Evolutionary conservation across 64 coral and sea anemone species (phyloP), one percentile per base, ranked within the genome.

Genomic region (Actinia equina): DNA sequence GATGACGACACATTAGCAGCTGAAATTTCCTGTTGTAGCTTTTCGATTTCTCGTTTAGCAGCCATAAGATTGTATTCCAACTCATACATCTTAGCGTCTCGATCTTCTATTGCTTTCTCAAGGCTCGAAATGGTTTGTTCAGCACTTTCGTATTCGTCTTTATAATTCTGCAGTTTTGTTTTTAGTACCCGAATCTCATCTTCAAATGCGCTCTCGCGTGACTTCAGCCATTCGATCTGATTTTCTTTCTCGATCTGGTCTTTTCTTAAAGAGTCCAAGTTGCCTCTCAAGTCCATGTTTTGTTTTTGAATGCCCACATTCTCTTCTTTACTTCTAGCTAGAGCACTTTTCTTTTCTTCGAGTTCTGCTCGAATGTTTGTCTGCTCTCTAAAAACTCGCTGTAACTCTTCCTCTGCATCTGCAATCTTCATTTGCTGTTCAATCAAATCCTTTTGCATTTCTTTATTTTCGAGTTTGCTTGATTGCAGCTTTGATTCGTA

Each of bases 401-500:
- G 97, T 1, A 99, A 27, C 18, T 93, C 93, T 23, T 93, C 93
- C 54, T 99, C 90, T 43, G 92, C 81, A 51, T 95, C 91, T 20
- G 88, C 87, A 82, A 95, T 94, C 77, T 99, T 99, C 69, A 86
- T 89, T 83, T 95, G 93, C 51, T 90, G 83, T 41, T 82, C 85
- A 17, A 99, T 93, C 52, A 99, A 80, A 83, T 99, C 97, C 22
- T 90, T 92, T 51, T 99, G 90, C 97, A 99, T 91, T 86, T 99
- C 97, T 65, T 95, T 88, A 49, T 99, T 99, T 84, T 99, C 97
- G 49, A 95, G 90, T 44, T 88, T 85, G 78, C 87, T 69, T 54
- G 97, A 93, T 65, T 87, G 88, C 27, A 99, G 79, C 22, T 79
- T 86, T 52, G 95, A 82, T 25, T 99, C 97, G 13, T 82, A 92